Percentiles rank a stretch among this genome's conserved stretches.
Conservation (phyloP, 2,797 vertebrate genomes). For the Chiroxiphia lanceolata region DNA sequence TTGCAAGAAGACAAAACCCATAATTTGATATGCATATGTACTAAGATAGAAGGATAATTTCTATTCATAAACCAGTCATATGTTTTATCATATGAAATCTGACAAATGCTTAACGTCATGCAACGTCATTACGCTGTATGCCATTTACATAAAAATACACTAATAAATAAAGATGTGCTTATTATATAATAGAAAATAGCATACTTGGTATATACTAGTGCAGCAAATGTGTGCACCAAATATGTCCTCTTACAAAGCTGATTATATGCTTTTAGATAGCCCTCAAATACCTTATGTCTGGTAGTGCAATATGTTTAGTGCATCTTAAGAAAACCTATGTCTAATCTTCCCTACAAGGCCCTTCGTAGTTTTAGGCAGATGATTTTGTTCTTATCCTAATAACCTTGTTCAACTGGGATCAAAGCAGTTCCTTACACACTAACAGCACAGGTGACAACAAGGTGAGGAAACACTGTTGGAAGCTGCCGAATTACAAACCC, state of each 20-base stretch:
- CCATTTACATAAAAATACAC: not conserved
- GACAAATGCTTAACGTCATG: not conserved
- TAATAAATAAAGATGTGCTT: not conserved
- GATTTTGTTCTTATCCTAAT: not conserved
- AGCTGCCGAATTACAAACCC: not conserved
- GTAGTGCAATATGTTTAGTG: not conserved
- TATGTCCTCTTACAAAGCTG: slow-evolving; percentile 20
- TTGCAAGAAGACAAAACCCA: not conserved
- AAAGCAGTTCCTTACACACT: not conserved
- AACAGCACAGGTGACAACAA: not conserved
- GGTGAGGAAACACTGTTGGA: not conserved
- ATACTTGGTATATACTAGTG: not conserved
- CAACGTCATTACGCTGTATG: not conserved
- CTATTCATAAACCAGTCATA: not conserved
- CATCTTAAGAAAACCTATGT: not conserved
- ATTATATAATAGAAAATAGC: not conserved
- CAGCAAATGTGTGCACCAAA: not conserved
- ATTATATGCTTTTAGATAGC: slow-evolving; percentile 35
- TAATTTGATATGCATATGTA: not conserved
- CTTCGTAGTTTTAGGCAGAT: not conserved
- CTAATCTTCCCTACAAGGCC: not conserved
- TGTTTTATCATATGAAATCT: not conserved
- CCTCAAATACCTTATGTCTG: slow-evolving; percentile 23
- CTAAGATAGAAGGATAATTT: not conserved
- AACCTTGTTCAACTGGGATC: not conserved